Conservation (phyloP, 2,797 vertebrate species). For the Tragelaphus eurycerus region DNA sequence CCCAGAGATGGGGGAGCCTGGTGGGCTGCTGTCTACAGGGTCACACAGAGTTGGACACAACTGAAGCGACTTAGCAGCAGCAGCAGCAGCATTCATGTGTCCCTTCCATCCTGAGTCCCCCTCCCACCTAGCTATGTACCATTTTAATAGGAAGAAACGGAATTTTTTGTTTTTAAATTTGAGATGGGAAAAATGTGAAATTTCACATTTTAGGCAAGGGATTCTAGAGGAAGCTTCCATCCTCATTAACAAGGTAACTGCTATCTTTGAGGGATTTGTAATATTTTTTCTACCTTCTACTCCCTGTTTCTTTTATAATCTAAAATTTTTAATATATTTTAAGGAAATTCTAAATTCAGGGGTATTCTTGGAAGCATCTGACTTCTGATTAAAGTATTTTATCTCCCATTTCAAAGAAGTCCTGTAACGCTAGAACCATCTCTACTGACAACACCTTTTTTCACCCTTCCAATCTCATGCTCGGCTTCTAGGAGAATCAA, state of each 20-base stretch:
- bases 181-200: neutral
- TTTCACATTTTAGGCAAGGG: neutral
- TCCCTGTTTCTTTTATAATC: neutral
- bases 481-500: neutral
- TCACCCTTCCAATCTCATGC: neutral
- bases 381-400: neutral
- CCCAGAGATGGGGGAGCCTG: too few relatives aligned
- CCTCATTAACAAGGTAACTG: neutral
- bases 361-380: neutral
- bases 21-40: too few relatives aligned
- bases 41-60: too few relatives aligned
- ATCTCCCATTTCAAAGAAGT: conserved; percentile 35
- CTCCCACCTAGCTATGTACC: neutral
- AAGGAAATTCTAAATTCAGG: neutral
- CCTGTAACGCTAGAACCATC: neutral
- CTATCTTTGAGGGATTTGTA: neutral
- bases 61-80: too few relatives aligned
- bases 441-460: neutral
- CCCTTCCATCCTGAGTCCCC: neutral
- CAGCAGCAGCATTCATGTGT: neutral
- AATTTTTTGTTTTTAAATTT: neutral
- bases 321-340: conserved; percentile 32
- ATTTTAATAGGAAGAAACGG: neutral
- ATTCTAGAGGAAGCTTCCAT: neutral
- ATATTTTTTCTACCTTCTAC: neutral